Percentiles rank a stretch among this genome's conserved stretches.
Evolutionary conservation across 2,888 invertebrate species (phyloP).

Genomic region (Spialia ferax): DNA sequence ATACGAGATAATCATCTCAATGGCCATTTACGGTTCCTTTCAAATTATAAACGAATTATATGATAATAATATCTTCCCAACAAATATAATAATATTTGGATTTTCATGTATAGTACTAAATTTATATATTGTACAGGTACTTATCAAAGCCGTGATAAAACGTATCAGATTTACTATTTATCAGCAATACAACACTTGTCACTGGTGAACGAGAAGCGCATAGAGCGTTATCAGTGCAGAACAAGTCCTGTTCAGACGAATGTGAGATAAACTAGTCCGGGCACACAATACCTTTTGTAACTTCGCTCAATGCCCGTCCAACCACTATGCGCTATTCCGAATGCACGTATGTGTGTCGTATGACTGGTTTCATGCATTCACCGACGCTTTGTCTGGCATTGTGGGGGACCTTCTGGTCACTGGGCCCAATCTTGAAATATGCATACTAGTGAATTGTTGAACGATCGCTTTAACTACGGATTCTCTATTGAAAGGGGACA

Average conservation of each 20-base stretch:
- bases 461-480: slow-evolving; percentile 52
- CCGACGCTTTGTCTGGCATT: slow-evolving; percentile 64
- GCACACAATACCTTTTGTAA: slow-evolving; percentile 79
- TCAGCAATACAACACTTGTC: slow-evolving; percentile 40
- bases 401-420: slow-evolving; percentile 60
- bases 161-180: slow-evolving; percentile 39
- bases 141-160: slow-evolving; percentile 16
- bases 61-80: no score
- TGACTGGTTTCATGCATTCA: slow-evolving; percentile 73
- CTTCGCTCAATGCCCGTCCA: slow-evolving; percentile 68
- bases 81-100: no score
- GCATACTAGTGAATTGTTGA: slow-evolving; percentile 57
- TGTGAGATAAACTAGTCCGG: slow-evolving; percentile 75
- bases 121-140: no score
- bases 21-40: not conserved
- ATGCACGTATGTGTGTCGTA: slow-evolving; percentile 54
- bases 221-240: slow-evolving; percentile 75
- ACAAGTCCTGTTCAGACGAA: slow-evolving; percentile 67
- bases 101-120: no score
- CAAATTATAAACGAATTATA: no score
- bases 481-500: slow-evolving; percentile 24
- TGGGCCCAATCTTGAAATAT: slow-evolving; percentile 60
- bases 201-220: slow-evolving; percentile 46
- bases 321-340: slow-evolving; percentile 51
- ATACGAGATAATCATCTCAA: not conserved